These are phyloP conservation scores for Hemithea aestivaria DNA, from an alignment of 2,888 invertebrate genomes.

Conservation along the genomic window DNA sequence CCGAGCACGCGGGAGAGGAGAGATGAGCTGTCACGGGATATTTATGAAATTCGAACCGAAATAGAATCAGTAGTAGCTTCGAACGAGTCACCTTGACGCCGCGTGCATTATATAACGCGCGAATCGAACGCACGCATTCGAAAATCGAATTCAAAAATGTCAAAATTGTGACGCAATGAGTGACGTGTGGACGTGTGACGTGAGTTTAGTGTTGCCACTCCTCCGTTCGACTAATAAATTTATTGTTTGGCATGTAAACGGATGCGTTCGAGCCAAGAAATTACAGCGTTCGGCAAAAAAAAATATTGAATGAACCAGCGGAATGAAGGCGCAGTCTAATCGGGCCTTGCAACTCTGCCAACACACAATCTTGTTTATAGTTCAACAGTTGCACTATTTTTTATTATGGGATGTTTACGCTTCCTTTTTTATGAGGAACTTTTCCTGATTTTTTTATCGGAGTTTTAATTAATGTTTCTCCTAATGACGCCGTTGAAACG, in stretches of 20 bases:
- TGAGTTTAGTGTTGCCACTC: slow-evolving; percentile 71
- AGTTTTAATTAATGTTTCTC: slow-evolving; percentile 70
- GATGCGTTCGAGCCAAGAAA: slow-evolving; percentile 79
- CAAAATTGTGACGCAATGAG: slow-evolving; percentile 59
- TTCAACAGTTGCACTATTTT: slow-evolving; percentile 58
- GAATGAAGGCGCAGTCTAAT: slow-evolving; percentile 72
- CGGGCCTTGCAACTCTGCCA: slow-evolving; percentile 69
- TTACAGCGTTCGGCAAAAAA: slow-evolving; percentile 76
- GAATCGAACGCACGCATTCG: slow-evolving; percentile 43
- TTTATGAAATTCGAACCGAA: slow-evolving; percentile 78
- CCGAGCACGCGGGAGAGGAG: slow-evolving; percentile 71
- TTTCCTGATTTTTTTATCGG: slow-evolving; percentile 61
- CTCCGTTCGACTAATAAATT: slow-evolving; percentile 76
- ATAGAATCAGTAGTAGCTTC: slow-evolving; percentile 73
- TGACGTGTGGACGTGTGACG: slow-evolving; percentile 70
- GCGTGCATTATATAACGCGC: slow-evolving; percentile 65
- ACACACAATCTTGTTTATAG: slow-evolving; percentile 62
- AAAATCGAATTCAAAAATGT: slow-evolving; percentile 60
- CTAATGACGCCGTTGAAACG: slow-evolving; percentile 68
- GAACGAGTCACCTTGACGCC: slow-evolving; percentile 75
- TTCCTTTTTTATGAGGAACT: slow-evolving; percentile 20
- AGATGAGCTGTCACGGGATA: slow-evolving; percentile 77
- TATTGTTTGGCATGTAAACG: slow-evolving; percentile 80
- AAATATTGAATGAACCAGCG: slow-evolving; percentile 76
- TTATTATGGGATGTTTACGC: slow-evolving; percentile 41